Base-by-base conservation (phyloP, 2,797 vertebrate genomes). In the Crenichthys baileyi region DNA sequence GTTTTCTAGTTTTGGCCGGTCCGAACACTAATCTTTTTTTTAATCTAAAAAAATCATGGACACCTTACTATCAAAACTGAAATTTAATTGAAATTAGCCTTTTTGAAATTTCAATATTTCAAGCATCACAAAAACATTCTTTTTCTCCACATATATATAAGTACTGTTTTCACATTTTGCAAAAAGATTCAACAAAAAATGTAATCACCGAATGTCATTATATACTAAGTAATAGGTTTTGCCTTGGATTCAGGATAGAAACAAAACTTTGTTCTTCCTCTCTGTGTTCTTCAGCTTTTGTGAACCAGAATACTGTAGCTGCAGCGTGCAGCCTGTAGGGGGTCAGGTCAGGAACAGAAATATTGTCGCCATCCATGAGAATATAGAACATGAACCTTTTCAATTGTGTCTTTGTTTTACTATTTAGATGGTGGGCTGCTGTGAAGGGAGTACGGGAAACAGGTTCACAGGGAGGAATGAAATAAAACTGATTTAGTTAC, bases 181-280 rank as follows among this genome's bases (percentile, higher is more conserved):
- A 82, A 91, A 91, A 87, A 67, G n/a, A 78, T 78, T 80, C 39
- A 74, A 84, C 22, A 80, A 83, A 73, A 58, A 81, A 65, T 44
- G 70, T 79, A 75, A 89, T 90, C 88, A 91, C 86, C 73, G 72
- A 73, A 85, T 94, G 84, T 89, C 73, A 87, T 92, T 83, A 90
- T 85, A 91, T 87, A 92, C 75, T 92, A 83, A 93, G 90, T 88
- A 89, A 94, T 85, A 94, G 93, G 94, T 94, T 94, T 94, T 91
- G 94, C 92, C 93, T 95, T 83, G 70, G 91, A 91, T 89, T 92
- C 88, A 84, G 82, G 79, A 72, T 88, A 90, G 78, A 93, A 93
- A 91, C 86, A 80, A 86, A 89, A 77, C 71, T 80, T 60, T 18
- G 75, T 88, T 91, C 41, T 68, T 67, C 36, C 63, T 88, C 67